These are phyloP conservation scores for Puffinus mauretanicus DNA, from an alignment of 2,113 vertebrate species.

Conservation along the genomic window DNA sequence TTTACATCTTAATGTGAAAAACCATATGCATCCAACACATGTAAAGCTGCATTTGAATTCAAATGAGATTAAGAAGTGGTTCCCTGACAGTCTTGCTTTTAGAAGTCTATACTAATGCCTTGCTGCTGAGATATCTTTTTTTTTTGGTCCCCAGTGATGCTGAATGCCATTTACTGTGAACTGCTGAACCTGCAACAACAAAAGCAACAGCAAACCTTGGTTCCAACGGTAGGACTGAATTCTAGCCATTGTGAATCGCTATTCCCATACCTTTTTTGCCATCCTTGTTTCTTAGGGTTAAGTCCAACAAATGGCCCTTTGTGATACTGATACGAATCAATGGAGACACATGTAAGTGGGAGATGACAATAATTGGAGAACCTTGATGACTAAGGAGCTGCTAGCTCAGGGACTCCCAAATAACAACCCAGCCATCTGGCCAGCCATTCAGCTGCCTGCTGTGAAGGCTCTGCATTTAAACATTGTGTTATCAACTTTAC, in stretches of 20 bases:
- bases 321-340: background rate
- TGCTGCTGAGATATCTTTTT: background rate
- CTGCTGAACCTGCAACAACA: background rate
- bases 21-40: conserved; percentile 45
- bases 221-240: background rate
- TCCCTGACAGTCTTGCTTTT: conserved; percentile 33
- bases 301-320: background rate
- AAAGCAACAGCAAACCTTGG: background rate
- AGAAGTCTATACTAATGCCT: conserved; percentile 9
- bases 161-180: background rate
- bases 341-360: background rate
- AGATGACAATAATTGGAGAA: conserved; percentile 14
- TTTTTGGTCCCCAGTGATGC: background rate
- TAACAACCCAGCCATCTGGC: background rate
- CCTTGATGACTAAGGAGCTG: conserved; percentile 28
- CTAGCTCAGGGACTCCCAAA: background rate
- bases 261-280: background rate
- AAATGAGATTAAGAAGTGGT: conserved; percentile 57
- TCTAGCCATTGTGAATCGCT: background rate
- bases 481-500: conserved; percentile 12
- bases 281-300: background rate
- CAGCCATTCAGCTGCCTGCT: background rate
- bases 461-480: conserved; percentile 6
- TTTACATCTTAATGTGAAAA: conserved; percentile 62
- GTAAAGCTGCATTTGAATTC: conserved; percentile 59